phyloP scores from a whole-genome alignment of 2,888 invertebrate species.

The Melinaea marsaeus region DNA sequence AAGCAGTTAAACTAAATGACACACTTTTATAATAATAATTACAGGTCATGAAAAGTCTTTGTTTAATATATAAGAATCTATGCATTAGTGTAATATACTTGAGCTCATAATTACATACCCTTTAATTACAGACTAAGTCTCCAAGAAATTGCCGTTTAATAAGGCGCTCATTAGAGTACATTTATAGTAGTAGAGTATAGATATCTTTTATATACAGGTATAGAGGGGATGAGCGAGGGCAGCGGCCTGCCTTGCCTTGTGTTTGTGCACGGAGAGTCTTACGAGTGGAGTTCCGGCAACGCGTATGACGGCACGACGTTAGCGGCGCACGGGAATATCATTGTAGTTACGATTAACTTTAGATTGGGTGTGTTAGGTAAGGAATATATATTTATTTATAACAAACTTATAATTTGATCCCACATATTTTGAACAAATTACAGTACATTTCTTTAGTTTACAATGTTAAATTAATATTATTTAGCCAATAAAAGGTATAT shows the following conservation, averaged over 20 bases:
- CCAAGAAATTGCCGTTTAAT: slow-evolving; percentile 10
- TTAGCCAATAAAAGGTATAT: no score
- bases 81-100: no score
- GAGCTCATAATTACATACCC: no score
- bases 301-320: slow-evolving; percentile 97
- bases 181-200: background rate
- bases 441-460: no score
- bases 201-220: slow-evolving; percentile 39
- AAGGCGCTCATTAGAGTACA: slow-evolving; percentile 11
- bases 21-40: no score
- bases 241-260: slow-evolving; percentile 87
- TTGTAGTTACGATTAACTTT: slow-evolving; percentile 95
- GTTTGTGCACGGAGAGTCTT: slow-evolving; percentile 96
- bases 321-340: slow-evolving; percentile 92
- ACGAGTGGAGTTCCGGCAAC: slow-evolving; percentile 98
- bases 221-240: slow-evolving; percentile 66
- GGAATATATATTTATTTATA: slow-evolving; percentile 37
- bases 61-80: no score
- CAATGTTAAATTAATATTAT: no score
- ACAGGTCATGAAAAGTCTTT: no score
- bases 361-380: slow-evolving; percentile 91
- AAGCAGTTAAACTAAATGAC: no score
- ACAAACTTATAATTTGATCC: background rate
- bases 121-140: background rate
- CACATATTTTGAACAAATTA: no score